Conservation (phyloP, 2,113 vertebrate species). For the Raja brachyura region DNA sequence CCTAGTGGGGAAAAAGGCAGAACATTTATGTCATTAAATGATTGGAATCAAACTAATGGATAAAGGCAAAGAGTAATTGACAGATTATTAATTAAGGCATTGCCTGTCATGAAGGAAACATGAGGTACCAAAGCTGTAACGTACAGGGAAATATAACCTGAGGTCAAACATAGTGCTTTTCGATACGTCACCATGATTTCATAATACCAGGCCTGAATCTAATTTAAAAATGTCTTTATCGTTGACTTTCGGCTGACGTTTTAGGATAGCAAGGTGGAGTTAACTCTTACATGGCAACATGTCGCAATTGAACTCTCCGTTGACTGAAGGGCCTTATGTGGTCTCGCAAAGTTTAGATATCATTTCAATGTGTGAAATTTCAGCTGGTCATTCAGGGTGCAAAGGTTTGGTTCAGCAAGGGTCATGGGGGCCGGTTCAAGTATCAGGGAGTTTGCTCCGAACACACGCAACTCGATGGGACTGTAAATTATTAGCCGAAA, state of each 20-base stretch:
- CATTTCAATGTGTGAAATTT: conserved; percentile 37
- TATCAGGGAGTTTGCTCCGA: not conserved
- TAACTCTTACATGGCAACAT: conserved; percentile 19
- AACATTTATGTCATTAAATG: not conserved
- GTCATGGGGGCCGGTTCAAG: not conserved
- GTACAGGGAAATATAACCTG: conserved; percentile 1
- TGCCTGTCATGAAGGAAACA: not conserved
- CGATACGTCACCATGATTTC: not conserved
- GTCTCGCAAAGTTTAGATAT: not conserved
- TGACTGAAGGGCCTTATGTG: not conserved
- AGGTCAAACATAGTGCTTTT: not conserved
- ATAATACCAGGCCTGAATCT: not conserved
- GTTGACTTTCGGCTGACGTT: not conserved
- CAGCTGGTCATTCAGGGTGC: conserved; percentile 17
- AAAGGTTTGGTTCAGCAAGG: not conserved
- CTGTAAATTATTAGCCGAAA: conserved; percentile 31
- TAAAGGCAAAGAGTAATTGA: not conserved
- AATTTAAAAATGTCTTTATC: not conserved
- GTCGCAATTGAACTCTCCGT: conserved; percentile 14
- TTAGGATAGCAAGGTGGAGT: not conserved
- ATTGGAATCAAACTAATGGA: not conserved
- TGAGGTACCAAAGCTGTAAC: no score
- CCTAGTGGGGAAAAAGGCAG: not conserved
- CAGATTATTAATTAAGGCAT: not conserved
- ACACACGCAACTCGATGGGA: not conserved